Evolutionary conservation across 1,140 invertebrate species (phyloP).

Genomic region (Microplitis demolitor): DNA sequence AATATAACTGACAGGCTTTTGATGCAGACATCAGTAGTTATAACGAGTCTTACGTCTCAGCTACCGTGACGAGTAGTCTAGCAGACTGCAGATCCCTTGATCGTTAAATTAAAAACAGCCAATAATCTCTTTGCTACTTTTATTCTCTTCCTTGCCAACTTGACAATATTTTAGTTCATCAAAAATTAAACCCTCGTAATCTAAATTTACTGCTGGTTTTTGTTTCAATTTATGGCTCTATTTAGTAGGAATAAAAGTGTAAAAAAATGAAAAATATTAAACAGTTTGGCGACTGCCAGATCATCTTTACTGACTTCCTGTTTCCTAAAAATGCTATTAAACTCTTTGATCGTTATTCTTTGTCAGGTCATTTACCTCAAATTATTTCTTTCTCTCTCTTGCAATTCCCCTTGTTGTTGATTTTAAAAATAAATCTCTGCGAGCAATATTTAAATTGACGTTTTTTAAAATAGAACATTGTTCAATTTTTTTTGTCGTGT

Average conservation of each 20-base stretch:
- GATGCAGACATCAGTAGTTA: neutral
- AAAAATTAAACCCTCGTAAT: too few relatives aligned
- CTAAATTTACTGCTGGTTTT: too few relatives aligned
- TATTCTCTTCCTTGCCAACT: neutral
- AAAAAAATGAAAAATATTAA: neutral
- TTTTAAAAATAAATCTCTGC: neutral
- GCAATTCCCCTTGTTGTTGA: neutral
- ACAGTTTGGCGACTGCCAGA: neutral
- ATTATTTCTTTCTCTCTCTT: neutral
- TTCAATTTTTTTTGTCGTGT: neutral
- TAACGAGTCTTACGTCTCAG: conserved; percentile 6
- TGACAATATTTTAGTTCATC: too few relatives aligned
- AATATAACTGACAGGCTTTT: neutral
- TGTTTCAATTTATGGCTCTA: neutral
- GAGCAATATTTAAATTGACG: too few relatives aligned
- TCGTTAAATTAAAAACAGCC: conserved; percentile 12
- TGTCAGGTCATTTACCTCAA: conserved; percentile 5
- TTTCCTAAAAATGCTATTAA: conserved; percentile 2
- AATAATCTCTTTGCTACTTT: neutral
- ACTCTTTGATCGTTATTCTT: conserved; percentile 1
- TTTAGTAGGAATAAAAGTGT: neutral
- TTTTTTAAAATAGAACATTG: neutral
- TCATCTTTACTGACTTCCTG: conserved; percentile 8
- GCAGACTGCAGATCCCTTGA: neutral
- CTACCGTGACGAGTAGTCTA: neutral